Evolutionary conservation across 1,140 invertebrate genomes (phyloP).

Genomic region (Trichonephila inaurata): DNA sequence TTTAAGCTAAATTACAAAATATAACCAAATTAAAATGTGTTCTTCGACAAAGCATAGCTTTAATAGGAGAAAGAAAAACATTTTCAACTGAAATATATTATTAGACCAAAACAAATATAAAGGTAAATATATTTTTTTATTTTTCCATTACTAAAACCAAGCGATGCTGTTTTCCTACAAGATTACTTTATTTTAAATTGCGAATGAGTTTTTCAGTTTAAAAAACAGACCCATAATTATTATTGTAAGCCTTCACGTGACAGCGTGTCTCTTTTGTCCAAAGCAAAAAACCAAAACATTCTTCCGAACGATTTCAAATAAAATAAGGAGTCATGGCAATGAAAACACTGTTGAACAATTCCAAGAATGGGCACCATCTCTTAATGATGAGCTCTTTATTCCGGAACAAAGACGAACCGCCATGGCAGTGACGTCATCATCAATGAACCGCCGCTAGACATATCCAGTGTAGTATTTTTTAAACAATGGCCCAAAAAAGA

Average conservation of each 20-base stretch:
- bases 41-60: too few relatives aligned
- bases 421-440: slow-evolving; percentile 41
- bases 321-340: background rate
- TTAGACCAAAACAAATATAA: too few relatives aligned
- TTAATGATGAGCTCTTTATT: slow-evolving; percentile 52
- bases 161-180: background rate
- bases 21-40: too few relatives aligned
- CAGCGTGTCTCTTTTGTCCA: background rate
- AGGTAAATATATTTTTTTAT: background rate
- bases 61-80: too few relatives aligned
- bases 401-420: slow-evolving; percentile 43
- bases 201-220: too few relatives aligned
- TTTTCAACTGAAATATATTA: too few relatives aligned
- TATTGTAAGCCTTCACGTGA: background rate
- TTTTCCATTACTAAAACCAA: background rate
- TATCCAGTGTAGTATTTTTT: slow-evolving; percentile 28
- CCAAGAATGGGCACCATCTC: background rate
- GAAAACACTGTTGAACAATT: background rate
- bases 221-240: background rate
- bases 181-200: background rate
- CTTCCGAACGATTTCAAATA: background rate
- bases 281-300: background rate
- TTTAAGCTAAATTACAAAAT: too few relatives aligned
- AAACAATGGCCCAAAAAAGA: slow-evolving; percentile 67
- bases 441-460: slow-evolving; percentile 24